phyloP scores from a whole-genome alignment of 1,140 invertebrate species.

The Cotesia vestalis region DNA sequence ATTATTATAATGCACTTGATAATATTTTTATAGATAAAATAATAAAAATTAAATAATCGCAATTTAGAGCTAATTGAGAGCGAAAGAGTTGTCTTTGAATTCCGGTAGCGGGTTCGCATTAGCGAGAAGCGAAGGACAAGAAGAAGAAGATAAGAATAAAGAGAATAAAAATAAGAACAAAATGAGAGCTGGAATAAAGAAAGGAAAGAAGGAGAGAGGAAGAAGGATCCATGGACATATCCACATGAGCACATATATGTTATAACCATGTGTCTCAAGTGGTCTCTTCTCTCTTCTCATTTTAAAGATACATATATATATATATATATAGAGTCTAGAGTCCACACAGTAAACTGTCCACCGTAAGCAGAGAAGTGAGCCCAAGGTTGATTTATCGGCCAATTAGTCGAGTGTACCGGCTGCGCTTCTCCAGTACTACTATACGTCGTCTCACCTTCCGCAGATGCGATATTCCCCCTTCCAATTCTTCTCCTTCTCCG shows the following conservation, averaged over 20 bases:
- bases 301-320: too few species aligned
- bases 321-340: too few species aligned
- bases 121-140: background rate
- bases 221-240: too few species aligned
- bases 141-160: conserved; percentile 3
- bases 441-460: conserved; percentile 54
- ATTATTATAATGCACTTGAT: too few species aligned
- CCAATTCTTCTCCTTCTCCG: too few species aligned
- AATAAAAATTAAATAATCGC: conserved; percentile 7
- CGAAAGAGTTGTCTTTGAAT: conserved; percentile 17
- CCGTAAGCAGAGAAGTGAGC: conserved; percentile 32
- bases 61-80: conserved; percentile 14
- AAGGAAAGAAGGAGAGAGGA: too few species aligned
- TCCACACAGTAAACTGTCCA: conserved; percentile 25
- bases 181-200: background rate
- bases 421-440: conserved; percentile 50
- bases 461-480: conserved; percentile 49
- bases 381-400: conserved; percentile 58
- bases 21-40: background rate
- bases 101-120: conserved; percentile 20
- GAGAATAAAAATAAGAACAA: background rate
- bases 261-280: conserved; percentile 25
- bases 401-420: conserved; percentile 58
- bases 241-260: conserved; percentile 6
- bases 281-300: too few species aligned